Base-by-base conservation (phyloP, 2,888 invertebrate genomes). In the Plebejus anna region DNA sequence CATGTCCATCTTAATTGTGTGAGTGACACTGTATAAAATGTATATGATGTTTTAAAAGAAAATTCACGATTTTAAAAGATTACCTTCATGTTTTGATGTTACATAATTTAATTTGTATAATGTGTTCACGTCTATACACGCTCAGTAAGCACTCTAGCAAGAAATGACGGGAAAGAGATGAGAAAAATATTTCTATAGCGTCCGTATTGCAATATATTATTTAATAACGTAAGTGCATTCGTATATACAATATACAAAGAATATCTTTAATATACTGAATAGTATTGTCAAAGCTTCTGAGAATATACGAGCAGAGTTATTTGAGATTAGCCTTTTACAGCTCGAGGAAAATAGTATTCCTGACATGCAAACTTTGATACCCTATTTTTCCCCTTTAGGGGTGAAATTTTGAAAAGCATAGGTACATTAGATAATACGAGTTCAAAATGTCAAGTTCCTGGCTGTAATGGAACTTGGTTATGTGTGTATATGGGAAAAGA, bases 211-310 rank as follows among this genome's bases (percentile, higher is more conserved):
- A 61, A 28, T 61, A 59, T 59, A 22, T 59, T 59, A 22, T 59
- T 59, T 59, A 59, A 59, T 59, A 22, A 59, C 59, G 59, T 59
- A 22, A 59, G 59, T 59, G 59, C 59, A 59, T 22, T 59, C 9
- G 22, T 9, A 22, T 7, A 22, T 22, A 5, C 22, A 22, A 22
- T 22, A 22, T 22, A 22, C 22, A 22, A 6, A n/a, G 13, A 55
- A 5, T n/a, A 9, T 22, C 22, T 59, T 59, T 59, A 22, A 59
- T 59, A 22, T 59, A 22, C 59, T 9, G 55, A 55, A 55, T 55
- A 55, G 55, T 16, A 16, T 3, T 55, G 55, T 55, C 16, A 55
- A 55, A 55, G 16, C 55, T 55, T 55, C 55, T 55, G 55, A 55
- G 55, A 55, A 55, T 16, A 55, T 4, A 55, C 55, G 55, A 55